Evolutionary conservation across 2,797 vertebrate species (phyloP).

Genomic region (Prionace glauca): DNA sequence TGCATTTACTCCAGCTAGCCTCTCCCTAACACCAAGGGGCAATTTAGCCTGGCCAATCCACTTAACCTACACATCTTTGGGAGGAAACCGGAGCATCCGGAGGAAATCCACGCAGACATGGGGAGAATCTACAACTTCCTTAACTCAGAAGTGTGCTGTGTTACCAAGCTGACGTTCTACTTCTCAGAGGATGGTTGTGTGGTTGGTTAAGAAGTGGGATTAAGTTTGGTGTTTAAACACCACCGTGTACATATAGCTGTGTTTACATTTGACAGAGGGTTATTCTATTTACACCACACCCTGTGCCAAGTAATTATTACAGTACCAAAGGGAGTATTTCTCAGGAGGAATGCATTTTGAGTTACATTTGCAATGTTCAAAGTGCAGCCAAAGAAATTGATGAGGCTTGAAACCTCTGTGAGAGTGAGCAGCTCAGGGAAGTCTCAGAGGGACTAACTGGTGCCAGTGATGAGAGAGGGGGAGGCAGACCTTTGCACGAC

Average conservation of each 20-base stretch:
- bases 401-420: neutral
- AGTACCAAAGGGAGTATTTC: neutral
- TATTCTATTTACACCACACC: neutral
- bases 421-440: neutral
- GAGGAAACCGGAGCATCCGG: too few relatives aligned
- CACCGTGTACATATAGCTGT: neutral
- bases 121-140: too few relatives aligned
- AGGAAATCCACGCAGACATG: too few relatives aligned
- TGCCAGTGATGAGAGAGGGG: neutral
- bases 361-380: neutral
- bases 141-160: too few relatives aligned
- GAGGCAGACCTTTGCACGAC: neutral
- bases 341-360: neutral
- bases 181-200: neutral
- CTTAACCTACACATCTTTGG: too few relatives aligned
- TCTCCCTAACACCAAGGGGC: too few relatives aligned
- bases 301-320: neutral
- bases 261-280: neutral
- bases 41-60: too few relatives aligned
- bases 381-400: neutral
- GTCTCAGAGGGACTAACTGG: neutral
- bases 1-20: too few relatives aligned
- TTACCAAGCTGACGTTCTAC: neutral
- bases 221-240: neutral
- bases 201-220: neutral